phyloP scores from a whole-genome alignment of 2,888 invertebrate genomes.

The Nysson spinosus region DNA sequence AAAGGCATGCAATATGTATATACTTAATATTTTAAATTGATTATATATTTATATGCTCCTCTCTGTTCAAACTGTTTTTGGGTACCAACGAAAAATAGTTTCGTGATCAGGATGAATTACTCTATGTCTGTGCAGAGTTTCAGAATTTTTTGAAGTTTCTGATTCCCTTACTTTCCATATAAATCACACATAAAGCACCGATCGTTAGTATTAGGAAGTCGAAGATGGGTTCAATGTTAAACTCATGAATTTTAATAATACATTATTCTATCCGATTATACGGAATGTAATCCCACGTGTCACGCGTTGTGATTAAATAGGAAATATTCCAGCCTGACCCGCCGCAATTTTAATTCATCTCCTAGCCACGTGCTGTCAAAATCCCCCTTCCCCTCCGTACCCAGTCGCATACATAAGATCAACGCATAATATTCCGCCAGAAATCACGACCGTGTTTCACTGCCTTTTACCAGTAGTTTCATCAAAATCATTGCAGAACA shows the following conservation, averaged over 20 bases:
- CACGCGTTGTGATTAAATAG: conserved; percentile 49
- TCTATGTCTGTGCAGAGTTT: too few relatives aligned
- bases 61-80: too few relatives aligned
- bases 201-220: neutral
- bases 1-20: too few relatives aligned
- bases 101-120: too few relatives aligned
- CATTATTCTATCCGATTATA: conserved; percentile 53
- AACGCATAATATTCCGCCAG: conserved; percentile 31
- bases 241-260: conserved; percentile 45
- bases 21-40: too few relatives aligned
- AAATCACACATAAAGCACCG: too few relatives aligned
- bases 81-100: too few relatives aligned
- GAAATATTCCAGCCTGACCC: conserved; percentile 51
- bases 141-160: too few relatives aligned
- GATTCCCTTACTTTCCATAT: too few relatives aligned
- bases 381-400: conserved; percentile 28
- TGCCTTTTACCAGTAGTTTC: conserved; percentile 22
- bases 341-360: conserved; percentile 57
- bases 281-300: conserved; percentile 54
- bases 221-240: conserved; percentile 27
- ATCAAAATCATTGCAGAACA: conserved; percentile 4
- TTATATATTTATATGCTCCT: too few relatives aligned
- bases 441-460: conserved; percentile 18
- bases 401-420: conserved; percentile 24
- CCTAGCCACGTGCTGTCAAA: conserved; percentile 54